phyloP scores from a whole-genome alignment of 2,113 vertebrate species.

The Tylochromis polylepis region DNA sequence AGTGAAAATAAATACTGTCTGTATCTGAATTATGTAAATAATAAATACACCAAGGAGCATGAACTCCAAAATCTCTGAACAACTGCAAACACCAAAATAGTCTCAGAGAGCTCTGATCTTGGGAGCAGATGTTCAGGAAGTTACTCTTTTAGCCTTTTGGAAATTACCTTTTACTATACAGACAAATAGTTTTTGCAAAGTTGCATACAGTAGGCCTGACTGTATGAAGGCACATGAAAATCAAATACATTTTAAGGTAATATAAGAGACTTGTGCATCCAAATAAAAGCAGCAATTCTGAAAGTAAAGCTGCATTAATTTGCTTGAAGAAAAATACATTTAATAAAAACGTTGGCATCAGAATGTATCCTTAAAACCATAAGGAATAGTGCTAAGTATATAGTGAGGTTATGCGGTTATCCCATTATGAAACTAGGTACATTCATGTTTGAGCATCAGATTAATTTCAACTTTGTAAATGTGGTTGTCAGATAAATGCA shows the following conservation, averaged over 20 bases:
- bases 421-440: background rate
- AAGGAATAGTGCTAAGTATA: background rate
- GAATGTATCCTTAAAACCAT: background rate
- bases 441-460: background rate
- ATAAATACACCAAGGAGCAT: constrained; percentile 59
- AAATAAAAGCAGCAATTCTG: background rate
- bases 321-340: background rate
- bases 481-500: background rate
- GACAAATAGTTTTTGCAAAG: constrained; percentile 14
- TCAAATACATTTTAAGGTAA: background rate
- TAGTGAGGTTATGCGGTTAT: background rate
- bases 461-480: background rate
- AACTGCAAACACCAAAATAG: constrained; percentile 66
- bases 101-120: constrained; percentile 61
- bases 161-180: constrained; percentile 41
- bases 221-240: background rate
- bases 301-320: background rate
- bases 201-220: background rate
- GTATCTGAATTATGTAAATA: constrained; percentile 65
- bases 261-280: background rate
- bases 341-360: background rate
- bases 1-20: constrained; percentile 64
- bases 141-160: constrained; percentile 47
- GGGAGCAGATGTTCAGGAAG: constrained; percentile 76
- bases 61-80: constrained; percentile 55